These are phyloP conservation scores for Euplexia lucipara DNA, from an alignment of 2,888 invertebrate species.

Conservation along the genomic window DNA sequence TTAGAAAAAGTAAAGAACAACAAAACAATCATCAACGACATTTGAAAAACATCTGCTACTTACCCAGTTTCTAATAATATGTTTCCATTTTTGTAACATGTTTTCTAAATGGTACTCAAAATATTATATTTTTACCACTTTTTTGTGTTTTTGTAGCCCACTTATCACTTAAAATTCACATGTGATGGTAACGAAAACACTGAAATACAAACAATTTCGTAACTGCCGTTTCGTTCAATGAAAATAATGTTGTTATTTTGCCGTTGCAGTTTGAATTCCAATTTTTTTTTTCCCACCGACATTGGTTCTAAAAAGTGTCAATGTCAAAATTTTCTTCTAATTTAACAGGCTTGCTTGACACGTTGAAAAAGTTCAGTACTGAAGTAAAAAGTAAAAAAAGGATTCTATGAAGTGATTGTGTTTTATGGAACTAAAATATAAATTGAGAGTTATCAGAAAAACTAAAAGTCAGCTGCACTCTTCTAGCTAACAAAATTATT, in stretches of 20 bases:
- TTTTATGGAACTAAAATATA: not conserved
- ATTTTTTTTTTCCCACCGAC: slow-evolving; percentile 64
- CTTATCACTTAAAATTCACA: slow-evolving; percentile 37
- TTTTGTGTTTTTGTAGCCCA: slow-evolving; percentile 23
- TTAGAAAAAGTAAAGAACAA: not conserved
- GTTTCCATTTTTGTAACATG: slow-evolving; percentile 87
- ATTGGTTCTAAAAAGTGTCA: slow-evolving; percentile 46
- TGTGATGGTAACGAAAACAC: slow-evolving; percentile 59
- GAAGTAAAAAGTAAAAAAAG: not conserved
- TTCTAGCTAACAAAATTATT: too few relatives aligned
- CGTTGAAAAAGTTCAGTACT: not conserved
- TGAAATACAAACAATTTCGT: slow-evolving; percentile 76
- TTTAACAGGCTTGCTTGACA: slow-evolving; percentile 24
- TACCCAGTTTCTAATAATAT: slow-evolving; percentile 86
- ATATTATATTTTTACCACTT: slow-evolving; percentile 47
- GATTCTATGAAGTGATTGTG: not conserved
- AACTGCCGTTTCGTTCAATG: slow-evolving; percentile 66
- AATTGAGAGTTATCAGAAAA: not conserved
- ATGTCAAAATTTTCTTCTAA: slow-evolving; percentile 17
- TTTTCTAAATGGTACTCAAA: slow-evolving; percentile 49
- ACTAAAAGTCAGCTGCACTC: too few relatives aligned
- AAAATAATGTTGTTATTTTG: slow-evolving; percentile 71
- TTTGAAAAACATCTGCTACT: slow-evolving; percentile 60
- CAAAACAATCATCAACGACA: slow-evolving; percentile 15
- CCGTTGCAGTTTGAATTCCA: slow-evolving; percentile 85